These are phyloP conservation scores for Mythimna lalbum DNA, from an alignment of 2,888 invertebrate species.

Conservation along the genomic window DNA sequence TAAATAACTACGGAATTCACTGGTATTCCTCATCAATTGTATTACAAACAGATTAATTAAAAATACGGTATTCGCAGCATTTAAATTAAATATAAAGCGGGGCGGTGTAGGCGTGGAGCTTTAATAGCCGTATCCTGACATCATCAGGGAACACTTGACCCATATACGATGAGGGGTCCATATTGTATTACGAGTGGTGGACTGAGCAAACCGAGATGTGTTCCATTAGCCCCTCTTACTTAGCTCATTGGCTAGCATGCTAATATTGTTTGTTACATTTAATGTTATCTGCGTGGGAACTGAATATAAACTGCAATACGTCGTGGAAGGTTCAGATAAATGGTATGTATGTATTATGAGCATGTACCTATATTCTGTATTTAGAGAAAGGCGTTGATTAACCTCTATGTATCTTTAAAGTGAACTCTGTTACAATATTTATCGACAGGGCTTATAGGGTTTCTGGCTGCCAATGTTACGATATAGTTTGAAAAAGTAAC, in stretches of 20 bases:
- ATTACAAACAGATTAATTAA: slow-evolving; percentile 47
- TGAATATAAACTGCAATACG: slow-evolving; percentile 3
- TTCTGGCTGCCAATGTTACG: too few species aligned
- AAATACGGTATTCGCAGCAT: slow-evolving; percentile 30
- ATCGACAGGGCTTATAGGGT: too few species aligned
- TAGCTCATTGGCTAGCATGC: slow-evolving; percentile 63
- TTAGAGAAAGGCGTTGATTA: not conserved
- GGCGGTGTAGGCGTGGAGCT: slow-evolving; percentile 41
- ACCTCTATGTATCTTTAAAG: not conserved
- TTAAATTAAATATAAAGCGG: slow-evolving; percentile 55
- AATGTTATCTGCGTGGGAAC: slow-evolving; percentile 33
- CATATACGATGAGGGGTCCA: slow-evolving; percentile 70
- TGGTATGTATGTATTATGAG: not conserved
- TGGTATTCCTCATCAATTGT: slow-evolving; percentile 34
- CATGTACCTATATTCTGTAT: not conserved
- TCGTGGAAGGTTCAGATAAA: not conserved
- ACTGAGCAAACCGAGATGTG: slow-evolving; percentile 74
- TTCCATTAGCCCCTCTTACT: slow-evolving; percentile 76
- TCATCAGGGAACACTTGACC: slow-evolving; percentile 77
- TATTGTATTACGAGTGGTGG: slow-evolving; percentile 77
- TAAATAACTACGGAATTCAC: slow-evolving; percentile 26
- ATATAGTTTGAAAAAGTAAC: too few species aligned
- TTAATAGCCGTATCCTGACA: slow-evolving; percentile 69
- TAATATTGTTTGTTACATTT: slow-evolving; percentile 65
- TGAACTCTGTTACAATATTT: too few species aligned